Conservation (phyloP, 2,797 vertebrate genomes). For the Enteromius unitaeniatus region DNA sequence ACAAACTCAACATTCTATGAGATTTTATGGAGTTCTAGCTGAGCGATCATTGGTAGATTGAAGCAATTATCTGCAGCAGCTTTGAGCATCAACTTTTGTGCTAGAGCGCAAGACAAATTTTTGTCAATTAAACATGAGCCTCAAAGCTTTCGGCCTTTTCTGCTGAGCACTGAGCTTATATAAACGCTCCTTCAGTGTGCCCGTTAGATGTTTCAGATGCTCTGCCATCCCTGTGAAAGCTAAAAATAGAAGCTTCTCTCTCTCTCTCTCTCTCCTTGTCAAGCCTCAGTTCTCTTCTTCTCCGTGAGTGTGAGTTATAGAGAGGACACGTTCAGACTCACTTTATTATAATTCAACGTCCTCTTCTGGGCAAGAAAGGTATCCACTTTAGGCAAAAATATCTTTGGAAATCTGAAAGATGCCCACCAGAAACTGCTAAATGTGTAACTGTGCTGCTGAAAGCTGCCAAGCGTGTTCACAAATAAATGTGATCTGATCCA, state of each 20-base stretch:
- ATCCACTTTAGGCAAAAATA: background rate
- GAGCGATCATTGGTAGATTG: conserved; percentile 5
- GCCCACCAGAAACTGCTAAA: conserved; percentile 1
- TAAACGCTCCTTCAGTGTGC: conserved; percentile 33
- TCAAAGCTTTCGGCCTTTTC: conserved; percentile 7
- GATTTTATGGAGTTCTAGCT: conserved; percentile 13
- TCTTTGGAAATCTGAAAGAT: background rate
- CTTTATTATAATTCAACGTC: conserved; percentile 31
- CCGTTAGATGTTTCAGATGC: conserved; percentile 63
- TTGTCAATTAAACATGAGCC: conserved; percentile 13
- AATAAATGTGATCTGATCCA: conserved; percentile 12
- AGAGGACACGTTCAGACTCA: conserved; percentile 22
- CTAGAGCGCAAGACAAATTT: background rate
- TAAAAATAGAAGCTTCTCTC: conserved; percentile 78
- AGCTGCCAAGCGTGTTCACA: background rate
- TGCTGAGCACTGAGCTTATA: conserved; percentile 28
- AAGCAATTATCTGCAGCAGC: background rate
- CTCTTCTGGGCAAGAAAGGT: background rate
- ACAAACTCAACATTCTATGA: background rate
- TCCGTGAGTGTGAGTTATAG: background rate
- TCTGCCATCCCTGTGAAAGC: conserved; percentile 64
- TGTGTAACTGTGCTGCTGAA: background rate
- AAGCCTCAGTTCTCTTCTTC: conserved; percentile 11
- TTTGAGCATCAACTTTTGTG: background rate
- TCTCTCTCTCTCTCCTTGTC: conserved; percentile 47